A percentile compares a stretch with the other conserved stretches of the same genome.
These are phyloP conservation scores for Archivesica marissinica DNA, from an alignment of 1,140 invertebrate genomes.

Conservation along the genomic window DNA sequence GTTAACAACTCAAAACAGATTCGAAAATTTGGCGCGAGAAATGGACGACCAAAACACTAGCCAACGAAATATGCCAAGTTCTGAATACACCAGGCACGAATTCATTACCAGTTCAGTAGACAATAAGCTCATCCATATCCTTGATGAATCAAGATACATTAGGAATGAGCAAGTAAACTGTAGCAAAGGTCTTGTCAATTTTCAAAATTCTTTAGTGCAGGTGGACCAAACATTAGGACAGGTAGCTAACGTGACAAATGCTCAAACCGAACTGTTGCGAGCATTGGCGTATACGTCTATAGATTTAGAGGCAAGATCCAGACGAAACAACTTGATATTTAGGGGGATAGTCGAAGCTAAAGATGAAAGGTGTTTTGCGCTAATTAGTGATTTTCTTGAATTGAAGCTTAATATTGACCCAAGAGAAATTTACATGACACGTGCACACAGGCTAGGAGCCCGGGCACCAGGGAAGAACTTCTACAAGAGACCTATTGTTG, in stretches of 20 bases:
- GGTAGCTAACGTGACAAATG: neutral
- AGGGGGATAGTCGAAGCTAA: neutral
- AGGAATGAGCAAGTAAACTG: neutral
- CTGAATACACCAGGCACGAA: neutral
- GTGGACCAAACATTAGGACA: neutral
- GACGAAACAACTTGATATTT: slow-evolving; percentile 29
- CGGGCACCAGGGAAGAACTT: neutral
- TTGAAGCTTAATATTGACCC: neutral
- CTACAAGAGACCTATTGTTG: slow-evolving; percentile 12
- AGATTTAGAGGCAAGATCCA: neutral
- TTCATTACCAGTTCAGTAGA: neutral
- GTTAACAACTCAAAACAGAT: too few relatives aligned
- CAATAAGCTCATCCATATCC: neutral
- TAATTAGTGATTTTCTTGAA: neutral
- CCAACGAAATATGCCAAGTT: too few relatives aligned
- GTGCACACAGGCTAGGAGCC: slow-evolving; percentile 7
- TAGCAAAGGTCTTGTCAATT: neutral
- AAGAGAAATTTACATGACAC: slow-evolving; percentile 13
- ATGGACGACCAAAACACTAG: too few relatives aligned
- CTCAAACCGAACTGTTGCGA: neutral
- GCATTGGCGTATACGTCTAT: slow-evolving; percentile 4
- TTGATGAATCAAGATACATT: neutral
- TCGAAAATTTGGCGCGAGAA: too few relatives aligned
- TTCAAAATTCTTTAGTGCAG: neutral
- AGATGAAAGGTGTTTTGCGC: neutral